Evolutionary conservation across 2,797 vertebrate species (phyloP), one percentile per base, ranked within the genome.

Genomic region (Phylloscopus collybita): DNA sequence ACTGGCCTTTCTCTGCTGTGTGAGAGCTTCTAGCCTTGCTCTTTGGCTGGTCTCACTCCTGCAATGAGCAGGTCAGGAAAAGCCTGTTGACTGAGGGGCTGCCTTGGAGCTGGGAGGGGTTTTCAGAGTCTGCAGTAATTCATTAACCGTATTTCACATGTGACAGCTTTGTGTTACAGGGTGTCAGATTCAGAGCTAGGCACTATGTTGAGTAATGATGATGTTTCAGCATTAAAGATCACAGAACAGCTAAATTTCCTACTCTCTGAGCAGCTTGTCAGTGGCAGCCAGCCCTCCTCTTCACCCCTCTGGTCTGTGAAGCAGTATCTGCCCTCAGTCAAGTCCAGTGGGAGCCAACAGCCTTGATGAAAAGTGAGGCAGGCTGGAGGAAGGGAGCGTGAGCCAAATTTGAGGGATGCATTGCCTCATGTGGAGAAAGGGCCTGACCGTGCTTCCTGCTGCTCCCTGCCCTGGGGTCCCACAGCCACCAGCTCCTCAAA

Each of bases 361-460:
- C 66, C 72, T 14, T 59, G 44, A 25, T 17, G 27, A 59, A 64
- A 56, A 64, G 11, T 0, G 0, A 79, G 20, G n/a, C 16, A 86
- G 45, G 36, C 20, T 56, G 65, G 21, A 80, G 19, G 47, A 61
- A 69, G 38, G 59, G 1, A 54, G 1, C 0, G 0, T 23, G 59
- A 89, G 13, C 20, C 9, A 13, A 42, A 16, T 9, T 20, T 21
- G 34, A 75, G 26, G 13, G 6, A 29, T 44, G 49, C 6, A 5
- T 10, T 34, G 30, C 57, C 27, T 72, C 50, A 5, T 1, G 9
- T 10, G 10, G 30, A n/a, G 10, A 59, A 92, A 69, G 21, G 6
- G 44, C 15, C 30, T 34, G 62, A 22, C 16, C 1, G 0, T 29
- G n/a, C 8, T 45, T 86, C 42, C 60, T 67, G 40, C 23, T 1